Evolutionary conservation across 2,113 vertebrate species (phyloP), one percentile per base, ranked within the genome.

Genomic region (Pachyramphus minor): DNA sequence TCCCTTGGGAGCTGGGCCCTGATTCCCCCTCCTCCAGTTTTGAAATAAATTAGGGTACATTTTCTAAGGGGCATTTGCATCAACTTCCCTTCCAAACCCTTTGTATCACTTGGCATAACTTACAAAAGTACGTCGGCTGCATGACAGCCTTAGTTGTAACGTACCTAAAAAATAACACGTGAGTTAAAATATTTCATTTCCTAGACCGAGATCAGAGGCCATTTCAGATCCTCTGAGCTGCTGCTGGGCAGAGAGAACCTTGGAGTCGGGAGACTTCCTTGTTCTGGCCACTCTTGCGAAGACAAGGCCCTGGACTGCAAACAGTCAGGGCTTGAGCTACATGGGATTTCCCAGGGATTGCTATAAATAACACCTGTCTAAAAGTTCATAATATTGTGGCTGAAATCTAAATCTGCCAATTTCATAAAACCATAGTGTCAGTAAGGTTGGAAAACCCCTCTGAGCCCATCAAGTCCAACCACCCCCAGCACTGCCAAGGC

Each of bases 21-120:
- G 2, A 2, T 9, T 64, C 16, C 49, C 47, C 18, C 5, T 0
- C n/a, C 31, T n/a, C 31, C 30, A 17, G 8, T 22, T 42, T 13
- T 13, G 12, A 35, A 22, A 47, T 23, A 14, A 35, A 33, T 21
- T 3, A 2, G 2, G 27, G 39, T 27, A 17, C 7, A 2, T 30
- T 58, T 73, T 31, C 62, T 76, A 8, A 58, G 7, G 8, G 0
- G 0, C 9, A 0, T 55, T 64, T 24, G 23, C 39, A 6, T 35
- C 37, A 5, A 6, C 31, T 71, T 55, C 19, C 0, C 42, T 62
- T 44, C n/a, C 8, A 27, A 69, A 42, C 35, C 22, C 63, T 42
- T 16, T 31, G 39, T 35, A 12, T 47, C 41, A 5, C 35, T 47
- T 31, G 35, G 42, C 62, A 33, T 19, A 35, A 77, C 8, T 49